These are phyloP conservation scores for Ovibos moschatus DNA, from an alignment of 2,113 vertebrate species.

Conservation along the genomic window DNA sequence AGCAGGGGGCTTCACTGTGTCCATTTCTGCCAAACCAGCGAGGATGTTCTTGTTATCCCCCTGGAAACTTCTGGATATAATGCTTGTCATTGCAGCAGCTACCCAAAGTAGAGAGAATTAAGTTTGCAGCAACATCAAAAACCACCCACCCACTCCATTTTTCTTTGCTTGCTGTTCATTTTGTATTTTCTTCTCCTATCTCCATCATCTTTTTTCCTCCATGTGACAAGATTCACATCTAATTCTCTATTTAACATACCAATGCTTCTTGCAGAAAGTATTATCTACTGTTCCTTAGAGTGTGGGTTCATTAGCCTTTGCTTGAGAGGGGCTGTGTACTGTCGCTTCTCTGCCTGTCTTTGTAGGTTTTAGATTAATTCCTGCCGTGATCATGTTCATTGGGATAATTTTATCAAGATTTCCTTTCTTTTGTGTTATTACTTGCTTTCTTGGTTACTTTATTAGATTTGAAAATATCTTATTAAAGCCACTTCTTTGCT, in stretches of 20 bases:
- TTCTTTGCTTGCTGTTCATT: not conserved
- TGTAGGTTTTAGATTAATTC: slow-evolving; percentile 69
- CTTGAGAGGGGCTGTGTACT: not conserved
- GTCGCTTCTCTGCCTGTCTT: slow-evolving; percentile 46
- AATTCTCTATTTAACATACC: slow-evolving; percentile 41
- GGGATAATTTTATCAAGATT: slow-evolving; percentile 76
- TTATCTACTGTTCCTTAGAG: not conserved
- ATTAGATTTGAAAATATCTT: slow-evolving; percentile 83
- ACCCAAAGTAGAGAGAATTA: rapidly evolving
- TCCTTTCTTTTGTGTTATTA: slow-evolving; percentile 68
- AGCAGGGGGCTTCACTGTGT: rapidly evolving
- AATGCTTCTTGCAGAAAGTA: slow-evolving; percentile 27
- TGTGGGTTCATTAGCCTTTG: slow-evolving; percentile 48
- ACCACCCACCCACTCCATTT: not conserved
- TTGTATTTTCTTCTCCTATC: slow-evolving; percentile 58
- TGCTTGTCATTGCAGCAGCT: too few relatives aligned
- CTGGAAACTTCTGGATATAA: not conserved
- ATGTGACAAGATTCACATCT: slow-evolving; percentile 71
- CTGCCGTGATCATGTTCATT: slow-evolving; percentile 63
- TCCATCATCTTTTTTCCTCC: slow-evolving; percentile 51
- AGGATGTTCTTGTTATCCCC: not conserved
- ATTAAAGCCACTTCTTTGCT: slow-evolving; percentile 74
- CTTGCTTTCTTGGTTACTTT: slow-evolving; percentile 78
- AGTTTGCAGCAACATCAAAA: not conserved
- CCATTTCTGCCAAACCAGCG: not conserved